These are phyloP conservation scores for Athalia circularis DNA, from an alignment of 2,888 invertebrate genomes.

Conservation along the genomic window DNA sequence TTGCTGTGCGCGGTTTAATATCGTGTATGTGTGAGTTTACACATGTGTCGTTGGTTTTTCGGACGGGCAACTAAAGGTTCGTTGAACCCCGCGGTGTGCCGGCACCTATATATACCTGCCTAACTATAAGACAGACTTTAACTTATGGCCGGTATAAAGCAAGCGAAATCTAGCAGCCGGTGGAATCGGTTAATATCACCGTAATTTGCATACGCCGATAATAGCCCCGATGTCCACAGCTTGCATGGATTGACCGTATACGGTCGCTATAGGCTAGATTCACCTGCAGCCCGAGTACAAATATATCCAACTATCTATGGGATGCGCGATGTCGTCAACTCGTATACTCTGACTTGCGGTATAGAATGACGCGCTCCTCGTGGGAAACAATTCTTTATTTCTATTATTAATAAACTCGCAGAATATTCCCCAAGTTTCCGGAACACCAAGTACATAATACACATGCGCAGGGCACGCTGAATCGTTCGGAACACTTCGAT, in stretches of 20 bases:
- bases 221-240: neutral
- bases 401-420: neutral
- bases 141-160: neutral
- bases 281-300: neutral
- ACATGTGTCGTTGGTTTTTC: neutral
- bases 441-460: too few species aligned
- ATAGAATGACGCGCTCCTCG: constrained; percentile 50
- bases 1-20: too few species aligned
- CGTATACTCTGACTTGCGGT: too few species aligned
- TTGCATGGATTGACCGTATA: neutral
- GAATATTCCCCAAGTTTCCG: too few species aligned
- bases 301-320: too few species aligned
- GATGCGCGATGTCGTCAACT: too few species aligned
- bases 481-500: neutral
- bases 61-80: constrained; percentile 1
- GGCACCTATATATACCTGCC: too few species aligned
- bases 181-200: constrained; percentile 39
- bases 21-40: too few species aligned
- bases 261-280: constrained; percentile 13
- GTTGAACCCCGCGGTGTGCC: neutral
- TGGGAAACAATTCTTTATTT: constrained; percentile 58
- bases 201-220: constrained; percentile 41
- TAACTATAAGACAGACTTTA: too few species aligned
- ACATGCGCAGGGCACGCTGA: neutral
- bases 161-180: constrained; percentile 37